A percentile compares a stretch with the other conserved stretches of the same genome.
Evolutionary conservation across 2,888 invertebrate species (phyloP).

Genomic region (Osedax frankpressi): DNA sequence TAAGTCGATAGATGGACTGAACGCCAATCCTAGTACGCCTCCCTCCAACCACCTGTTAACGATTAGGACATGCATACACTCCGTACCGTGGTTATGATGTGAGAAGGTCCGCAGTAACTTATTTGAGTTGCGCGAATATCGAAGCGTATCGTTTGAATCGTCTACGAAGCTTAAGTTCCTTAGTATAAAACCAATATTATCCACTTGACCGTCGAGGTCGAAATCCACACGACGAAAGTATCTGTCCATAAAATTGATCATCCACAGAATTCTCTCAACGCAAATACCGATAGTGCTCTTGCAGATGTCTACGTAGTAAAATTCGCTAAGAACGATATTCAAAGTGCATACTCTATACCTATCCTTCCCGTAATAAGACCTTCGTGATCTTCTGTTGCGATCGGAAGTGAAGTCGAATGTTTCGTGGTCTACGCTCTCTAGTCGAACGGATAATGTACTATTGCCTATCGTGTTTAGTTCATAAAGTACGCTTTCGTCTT

Average conservation of each 20-base stretch:
- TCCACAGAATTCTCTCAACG: neutral
- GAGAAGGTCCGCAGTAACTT: neutral
- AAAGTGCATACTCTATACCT: neutral
- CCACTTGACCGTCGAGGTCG: neutral
- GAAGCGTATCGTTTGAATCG: no score
- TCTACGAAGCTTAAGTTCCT: no score
- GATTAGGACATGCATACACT: neutral
- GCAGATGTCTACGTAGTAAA: neutral
- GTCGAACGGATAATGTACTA: neutral
- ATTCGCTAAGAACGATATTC: neutral
- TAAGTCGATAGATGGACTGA: neutral
- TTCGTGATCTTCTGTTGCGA: neutral
- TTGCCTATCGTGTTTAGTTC: neutral
- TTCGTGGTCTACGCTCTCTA: neutral
- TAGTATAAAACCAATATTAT: neutral
- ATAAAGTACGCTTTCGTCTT: neutral
- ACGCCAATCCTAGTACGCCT: neutral
- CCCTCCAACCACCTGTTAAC: neutral
- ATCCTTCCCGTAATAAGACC: neutral
- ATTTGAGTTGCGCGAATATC: no score
- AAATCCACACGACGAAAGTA: slow-evolving; percentile 3
- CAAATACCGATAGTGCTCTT: neutral
- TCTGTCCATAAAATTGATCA: neutral
- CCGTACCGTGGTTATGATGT: neutral
- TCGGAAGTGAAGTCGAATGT: neutral